Conservation (phyloP, 2,888 invertebrate genomes). For the Tortricodes alternella region DNA sequence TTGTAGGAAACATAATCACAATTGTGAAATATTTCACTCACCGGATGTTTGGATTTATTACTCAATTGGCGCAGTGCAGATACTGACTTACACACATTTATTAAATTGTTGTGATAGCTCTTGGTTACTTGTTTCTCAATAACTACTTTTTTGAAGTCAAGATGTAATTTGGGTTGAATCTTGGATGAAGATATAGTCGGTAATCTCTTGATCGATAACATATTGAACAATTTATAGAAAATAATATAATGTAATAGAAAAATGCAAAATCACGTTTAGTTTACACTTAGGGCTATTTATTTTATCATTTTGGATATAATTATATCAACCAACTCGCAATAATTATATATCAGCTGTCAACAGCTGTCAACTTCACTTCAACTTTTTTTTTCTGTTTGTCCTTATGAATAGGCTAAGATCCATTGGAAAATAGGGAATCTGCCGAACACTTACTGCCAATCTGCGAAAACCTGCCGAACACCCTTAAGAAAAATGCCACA, state of each 20-base stretch:
- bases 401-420: no score
- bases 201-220: constrained; percentile 68
- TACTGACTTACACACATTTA: constrained; percentile 64
- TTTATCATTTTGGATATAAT: background rate
- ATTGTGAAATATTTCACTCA: constrained; percentile 44
- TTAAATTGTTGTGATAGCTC: constrained; percentile 47
- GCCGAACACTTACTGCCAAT: no score
- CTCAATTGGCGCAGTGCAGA: constrained; percentile 60
- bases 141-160: constrained; percentile 45
- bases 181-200: constrained; percentile 61
- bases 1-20: background rate
- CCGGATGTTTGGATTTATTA: constrained; percentile 57
- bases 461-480: no score
- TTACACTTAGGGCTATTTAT: constrained; percentile 3
- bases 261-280: background rate
- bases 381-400: no score
- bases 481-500: no score
- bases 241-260: no score
- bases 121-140: constrained; percentile 53
- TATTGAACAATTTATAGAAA: constrained; percentile 37
- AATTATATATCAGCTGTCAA: background rate
- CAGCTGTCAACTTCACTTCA: background rate
- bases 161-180: constrained; percentile 56
- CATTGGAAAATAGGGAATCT: no score
- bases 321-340: background rate